Conservation (phyloP, 2,797 vertebrate species). For the Coluber constrictor region DNA sequence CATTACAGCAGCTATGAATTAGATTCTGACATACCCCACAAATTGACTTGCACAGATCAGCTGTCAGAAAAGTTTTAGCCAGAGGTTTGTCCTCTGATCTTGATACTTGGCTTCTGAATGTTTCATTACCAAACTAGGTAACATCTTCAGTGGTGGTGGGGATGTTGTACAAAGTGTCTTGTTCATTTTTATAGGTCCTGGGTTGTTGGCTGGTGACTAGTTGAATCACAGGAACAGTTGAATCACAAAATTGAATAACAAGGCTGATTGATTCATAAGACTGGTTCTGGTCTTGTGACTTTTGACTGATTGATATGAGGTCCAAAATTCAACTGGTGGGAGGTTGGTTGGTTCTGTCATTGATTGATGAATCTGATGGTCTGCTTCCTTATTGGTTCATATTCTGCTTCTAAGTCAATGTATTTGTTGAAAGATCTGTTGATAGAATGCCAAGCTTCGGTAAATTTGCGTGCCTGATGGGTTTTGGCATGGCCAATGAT, state of each 20-base stretch:
- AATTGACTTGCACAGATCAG: not conserved
- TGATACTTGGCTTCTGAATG: not conserved
- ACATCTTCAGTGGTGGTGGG: not conserved
- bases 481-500: not conserved
- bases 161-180: not conserved
- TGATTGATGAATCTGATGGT: not conserved
- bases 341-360: not conserved
- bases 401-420: not conserved
- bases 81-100: not conserved
- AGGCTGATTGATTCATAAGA: not conserved
- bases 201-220: not conserved
- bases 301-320: not conserved
- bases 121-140: not conserved
- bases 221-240: not conserved
- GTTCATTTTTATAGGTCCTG: not conserved
- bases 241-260: not conserved
- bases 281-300: not conserved
- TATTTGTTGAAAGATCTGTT: not conserved
- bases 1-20: not conserved
- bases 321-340: not conserved
- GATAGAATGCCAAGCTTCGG: not conserved
- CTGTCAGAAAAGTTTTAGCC: not conserved
- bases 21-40: not conserved
- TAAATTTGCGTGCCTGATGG: not conserved
- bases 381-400: not conserved